A percentile compares a stretch with the other conserved stretches of the same genome.
These are phyloP conservation scores for Argyrosomus japonicus DNA, from an alignment of 2,113 vertebrate species.

Conservation along the genomic window DNA sequence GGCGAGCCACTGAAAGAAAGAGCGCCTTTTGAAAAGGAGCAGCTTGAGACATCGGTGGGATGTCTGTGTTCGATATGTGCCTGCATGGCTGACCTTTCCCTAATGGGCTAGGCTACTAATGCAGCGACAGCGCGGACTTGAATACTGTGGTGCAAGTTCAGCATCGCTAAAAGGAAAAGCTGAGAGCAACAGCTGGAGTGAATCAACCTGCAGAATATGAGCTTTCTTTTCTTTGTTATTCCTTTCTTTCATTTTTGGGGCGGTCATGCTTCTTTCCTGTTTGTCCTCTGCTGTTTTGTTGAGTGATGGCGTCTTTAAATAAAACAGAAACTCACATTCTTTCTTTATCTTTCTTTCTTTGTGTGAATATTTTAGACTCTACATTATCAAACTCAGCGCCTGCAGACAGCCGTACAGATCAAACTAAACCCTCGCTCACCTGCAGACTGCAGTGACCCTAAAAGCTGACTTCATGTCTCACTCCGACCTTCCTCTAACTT, in stretches of 20 bases:
- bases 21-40: constrained; percentile 62
- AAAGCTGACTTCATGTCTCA: background rate
- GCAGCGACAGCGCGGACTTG: no score
- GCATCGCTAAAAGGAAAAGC: constrained; percentile 21
- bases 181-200: background rate
- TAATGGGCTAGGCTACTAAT: constrained; percentile 62
- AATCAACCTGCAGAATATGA: background rate
- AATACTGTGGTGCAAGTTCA: constrained; percentile 43
- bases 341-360: background rate
- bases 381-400: background rate
- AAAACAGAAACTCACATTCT: background rate
- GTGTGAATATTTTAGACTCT: background rate
- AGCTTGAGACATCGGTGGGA: constrained; percentile 71
- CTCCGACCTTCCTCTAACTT: background rate
- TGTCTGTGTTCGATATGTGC: constrained; percentile 67
- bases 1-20: constrained; percentile 47
- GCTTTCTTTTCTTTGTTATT: background rate
- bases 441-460: background rate
- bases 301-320: background rate
- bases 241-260: background rate
- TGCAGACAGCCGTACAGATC: background rate
- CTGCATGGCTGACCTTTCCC: constrained; percentile 70
- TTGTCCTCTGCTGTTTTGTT: background rate
- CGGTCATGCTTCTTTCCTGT: background rate
- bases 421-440: background rate